Base-by-base conservation (phyloP, 35 echinoderm and acorn worm species). In the Ophiothrix spiculata region DNA sequence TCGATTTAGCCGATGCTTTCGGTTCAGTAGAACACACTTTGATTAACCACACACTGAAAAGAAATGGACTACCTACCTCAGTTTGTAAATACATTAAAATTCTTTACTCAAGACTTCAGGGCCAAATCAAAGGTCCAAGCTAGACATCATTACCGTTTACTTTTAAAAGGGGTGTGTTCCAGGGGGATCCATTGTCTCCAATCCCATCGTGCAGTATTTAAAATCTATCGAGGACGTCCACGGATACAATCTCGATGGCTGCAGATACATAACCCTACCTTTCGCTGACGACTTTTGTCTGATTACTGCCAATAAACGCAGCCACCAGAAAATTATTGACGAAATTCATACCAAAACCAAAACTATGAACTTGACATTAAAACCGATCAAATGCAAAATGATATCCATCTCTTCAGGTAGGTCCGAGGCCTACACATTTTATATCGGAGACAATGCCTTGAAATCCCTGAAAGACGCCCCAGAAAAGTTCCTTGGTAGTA, bases 231-330 rank as follows among this genome's bases (percentile, higher is more conserved):
- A 78, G 31, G 33, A 78, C 25, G 36, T 16, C 3, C 31, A 78
- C 31, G 76, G 76, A 2, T 78, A 78, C 33, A 39, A 78, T 25
- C 32, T 78, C 4, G 60, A 69, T 69, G 60, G 60, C 29, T 69
- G 60, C 23, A 15, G 60, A 2, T 69, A 69, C 29, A 69, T 69
- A 6, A 69, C 60, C 3, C 29, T 91, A 0, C 83, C 83, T 34
- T 86, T 91, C 56, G 83, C 90, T 0, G 90, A 91, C 56, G 90
- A 91, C 36, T 91, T 91, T 69, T 79, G 83, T 31, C 46, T 79
- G 0, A 85, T 91, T 6, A 91, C 75, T 0, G 10, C 33, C 6
- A 63, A 85, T 37, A 85, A 91, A 80, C 29, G 75, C 31, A 54
- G 33, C 13, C 83, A 91, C 75, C 83, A 86, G 60, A 86, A 86